Evolutionary conservation across 2,888 invertebrate genomes (phyloP).

Genomic region (Agrypnus murinus): DNA sequence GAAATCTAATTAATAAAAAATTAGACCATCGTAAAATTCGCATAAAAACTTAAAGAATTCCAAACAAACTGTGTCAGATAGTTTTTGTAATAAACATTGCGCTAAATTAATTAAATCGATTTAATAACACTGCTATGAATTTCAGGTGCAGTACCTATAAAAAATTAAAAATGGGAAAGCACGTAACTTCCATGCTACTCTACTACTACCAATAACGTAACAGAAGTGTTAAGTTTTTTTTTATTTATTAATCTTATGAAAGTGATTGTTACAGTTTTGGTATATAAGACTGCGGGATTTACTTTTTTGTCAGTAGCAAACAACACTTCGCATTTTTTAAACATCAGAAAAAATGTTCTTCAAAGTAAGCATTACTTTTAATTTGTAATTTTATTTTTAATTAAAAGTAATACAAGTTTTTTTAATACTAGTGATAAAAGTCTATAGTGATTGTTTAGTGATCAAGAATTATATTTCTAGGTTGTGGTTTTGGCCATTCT

Average conservation of each 20-base stretch:
- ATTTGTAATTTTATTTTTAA: no score
- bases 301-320: not conserved
- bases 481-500: constrained; percentile 8
- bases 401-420: no score
- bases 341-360: constrained; percentile 4
- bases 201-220: constrained; percentile 14
- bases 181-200: constrained; percentile 12
- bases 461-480: constrained; percentile 4
- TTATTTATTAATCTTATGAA: constrained; percentile 3
- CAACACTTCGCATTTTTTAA: not conserved
- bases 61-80: no score
- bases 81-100: no score
- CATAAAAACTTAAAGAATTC: no score
- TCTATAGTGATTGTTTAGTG: not conserved
- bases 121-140: not conserved
- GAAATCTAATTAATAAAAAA: no score
- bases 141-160: constrained; percentile 20
- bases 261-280: constrained; percentile 33
- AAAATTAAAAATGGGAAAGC: constrained; percentile 19
- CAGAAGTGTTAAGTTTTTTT: not conserved
- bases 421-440: no score
- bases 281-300: constrained; percentile 22
- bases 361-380: constrained; percentile 18
- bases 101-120: no score
- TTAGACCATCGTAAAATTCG: no score